A percentile compares a stretch with the other conserved stretches of the same genome.
Evolutionary conservation across 2,113 vertebrate species (phyloP).

Genomic region (Odocoileus hemionus): DNA sequence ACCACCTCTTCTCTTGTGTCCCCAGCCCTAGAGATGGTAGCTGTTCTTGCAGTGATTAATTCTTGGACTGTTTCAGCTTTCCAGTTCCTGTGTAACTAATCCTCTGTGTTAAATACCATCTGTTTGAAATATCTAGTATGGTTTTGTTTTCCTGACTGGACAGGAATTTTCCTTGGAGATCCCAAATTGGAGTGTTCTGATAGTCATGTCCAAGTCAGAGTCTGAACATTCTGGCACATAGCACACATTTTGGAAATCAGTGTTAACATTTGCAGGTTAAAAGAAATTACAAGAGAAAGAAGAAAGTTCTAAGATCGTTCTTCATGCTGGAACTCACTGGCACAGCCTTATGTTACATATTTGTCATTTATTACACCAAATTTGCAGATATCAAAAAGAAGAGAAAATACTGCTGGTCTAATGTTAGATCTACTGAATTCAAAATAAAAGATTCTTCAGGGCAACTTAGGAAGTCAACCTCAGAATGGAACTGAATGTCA

Average conservation of each 20-base stretch:
- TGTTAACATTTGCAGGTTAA: background rate
- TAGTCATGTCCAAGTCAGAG: constrained; percentile 1
- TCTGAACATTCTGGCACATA: constrained; percentile 25
- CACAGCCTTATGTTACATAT: background rate
- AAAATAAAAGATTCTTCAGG: background rate
- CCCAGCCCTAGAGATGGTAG: background rate
- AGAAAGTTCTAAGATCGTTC: background rate
- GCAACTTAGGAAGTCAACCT: background rate
- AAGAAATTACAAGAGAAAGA: background rate
- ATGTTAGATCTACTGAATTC: constrained; percentile 9
- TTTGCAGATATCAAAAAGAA: background rate
- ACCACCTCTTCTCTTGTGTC: background rate
- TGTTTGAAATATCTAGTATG: constrained; percentile 19
- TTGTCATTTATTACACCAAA: background rate
- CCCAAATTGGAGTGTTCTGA: constrained; percentile 29
- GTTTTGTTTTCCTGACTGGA: constrained; percentile 58
- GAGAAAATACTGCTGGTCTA: background rate
- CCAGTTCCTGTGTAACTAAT: background rate
- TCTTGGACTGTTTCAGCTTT: background rate
- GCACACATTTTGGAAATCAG: background rate
- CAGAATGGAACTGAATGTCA: background rate
- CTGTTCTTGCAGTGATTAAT: background rate
- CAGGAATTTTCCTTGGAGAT: constrained; percentile 46
- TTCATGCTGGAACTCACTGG: background rate
- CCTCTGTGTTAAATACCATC: constrained; percentile 40